Conservation (phyloP, 2,888 invertebrate species). For the Lasioglossum calceatum region DNA sequence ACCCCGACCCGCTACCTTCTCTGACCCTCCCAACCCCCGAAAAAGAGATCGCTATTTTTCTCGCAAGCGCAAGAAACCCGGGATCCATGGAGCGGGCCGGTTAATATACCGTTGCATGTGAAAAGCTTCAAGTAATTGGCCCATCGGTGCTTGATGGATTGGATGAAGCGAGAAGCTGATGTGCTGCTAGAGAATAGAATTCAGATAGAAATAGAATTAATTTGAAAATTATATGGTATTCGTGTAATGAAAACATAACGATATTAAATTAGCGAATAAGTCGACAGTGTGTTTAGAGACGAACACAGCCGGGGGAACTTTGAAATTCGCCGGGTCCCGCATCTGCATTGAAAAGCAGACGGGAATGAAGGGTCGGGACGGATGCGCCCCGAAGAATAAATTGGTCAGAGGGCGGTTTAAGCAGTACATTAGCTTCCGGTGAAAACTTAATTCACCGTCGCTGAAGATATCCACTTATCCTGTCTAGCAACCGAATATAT, state of each 20-base stretch:
- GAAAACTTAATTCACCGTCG: conserved; percentile 57
- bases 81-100: neutral
- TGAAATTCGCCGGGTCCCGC: neutral
- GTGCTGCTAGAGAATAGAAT: neutral
- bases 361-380: neutral
- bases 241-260: neutral
- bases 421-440: conserved; percentile 53
- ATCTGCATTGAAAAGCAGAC: neutral
- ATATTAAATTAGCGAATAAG: neutral
- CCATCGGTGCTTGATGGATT: too few relatives aligned
- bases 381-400: conserved; percentile 37
- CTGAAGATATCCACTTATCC: conserved; percentile 54
- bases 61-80: neutral
- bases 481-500: conserved; percentile 59
- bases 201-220: neutral
- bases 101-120: conserved; percentile 32
- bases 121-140: neutral
- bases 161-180: neutral
- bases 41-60: conserved; percentile 60
- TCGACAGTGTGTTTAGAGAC: too few relatives aligned
- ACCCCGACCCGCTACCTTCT: conserved; percentile 25
- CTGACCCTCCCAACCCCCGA: neutral
- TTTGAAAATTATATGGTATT: neutral
- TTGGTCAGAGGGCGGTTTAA: conserved; percentile 50
- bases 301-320: neutral